Base-by-base conservation (phyloP, 35 echinoderm and acorn worm genomes). In the Strongylocentrotus purpuratus region DNA sequence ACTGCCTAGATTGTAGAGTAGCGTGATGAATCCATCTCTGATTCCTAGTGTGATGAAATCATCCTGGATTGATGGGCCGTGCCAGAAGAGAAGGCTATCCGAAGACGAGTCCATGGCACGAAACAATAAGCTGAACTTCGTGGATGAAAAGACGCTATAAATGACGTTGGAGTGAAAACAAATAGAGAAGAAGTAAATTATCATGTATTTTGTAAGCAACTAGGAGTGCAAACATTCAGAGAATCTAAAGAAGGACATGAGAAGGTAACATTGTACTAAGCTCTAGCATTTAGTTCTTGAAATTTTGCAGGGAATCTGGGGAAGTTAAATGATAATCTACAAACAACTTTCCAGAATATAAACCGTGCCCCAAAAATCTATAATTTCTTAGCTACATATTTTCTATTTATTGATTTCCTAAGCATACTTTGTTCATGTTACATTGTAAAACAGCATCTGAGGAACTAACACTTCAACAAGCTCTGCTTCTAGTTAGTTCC, bases 21-120 rank as follows among this genome's bases (percentile, higher is more conserved):
- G 90, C 86, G 94, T 93, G 18, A 97, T 85, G 60, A 65, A 46
- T 48, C 95, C 31, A 60, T 96, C 46, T 48, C 95, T 95, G 61
- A 99, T 55, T 31, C 98, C 98, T 1, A 99, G 18, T 6, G 96
- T 93, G 5, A 99, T 96, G 78, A 99, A 99, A 87, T 97, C 96
- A 31, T 47, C 91, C 33, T 95, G 65, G 35, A 94, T 91, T 52
- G 90, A 88, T 47, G 31, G 89, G n/a, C 98, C 98, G 88, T 97
- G 94, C 98, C 98, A 99, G 33, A 99, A 94, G 15, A 99, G 85
- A 33, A 99, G 90, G 71, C 91, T 96, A 45, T 97, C 94, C 22
- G 46, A 46, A 1, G 93, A 92, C 1, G 92, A 50, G 46, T 96
- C 88, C 28, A 78, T 86, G 31, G 95, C 70, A 86, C 97, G 97